These are phyloP conservation scores for Telmatochromis sp. DNA, from an alignment of 2,113 vertebrate genomes.

Conservation along the genomic window DNA sequence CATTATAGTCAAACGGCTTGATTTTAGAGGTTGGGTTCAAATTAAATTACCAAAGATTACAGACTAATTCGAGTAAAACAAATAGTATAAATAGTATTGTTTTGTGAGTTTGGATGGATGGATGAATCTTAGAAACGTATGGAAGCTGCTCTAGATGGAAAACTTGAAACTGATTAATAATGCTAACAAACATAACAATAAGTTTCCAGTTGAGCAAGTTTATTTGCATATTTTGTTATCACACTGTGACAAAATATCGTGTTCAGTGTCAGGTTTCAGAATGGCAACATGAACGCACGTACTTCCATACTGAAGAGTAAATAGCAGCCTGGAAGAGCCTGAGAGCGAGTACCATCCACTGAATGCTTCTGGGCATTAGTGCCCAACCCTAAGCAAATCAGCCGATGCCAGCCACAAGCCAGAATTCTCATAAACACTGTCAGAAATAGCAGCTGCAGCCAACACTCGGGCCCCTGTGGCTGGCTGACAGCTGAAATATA, in stretches of 20 bases:
- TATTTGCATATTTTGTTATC: not conserved
- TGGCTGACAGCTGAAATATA: not conserved
- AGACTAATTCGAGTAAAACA: not conserved
- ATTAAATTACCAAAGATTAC: not conserved
- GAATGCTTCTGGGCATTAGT: slow-evolving; percentile 31
- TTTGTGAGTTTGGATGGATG: not conserved
- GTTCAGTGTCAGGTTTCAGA: not conserved
- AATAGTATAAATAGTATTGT: not conserved
- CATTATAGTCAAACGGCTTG: not conserved
- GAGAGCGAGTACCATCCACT: not conserved
- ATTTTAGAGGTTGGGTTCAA: not conserved
- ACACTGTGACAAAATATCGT: not conserved
- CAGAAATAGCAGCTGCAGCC: slow-evolving; percentile 42
- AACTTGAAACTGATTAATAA: not conserved
- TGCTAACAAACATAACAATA: not conserved
- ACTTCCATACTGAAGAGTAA: not conserved
- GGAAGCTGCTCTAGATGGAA: not conserved
- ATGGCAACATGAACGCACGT: not conserved
- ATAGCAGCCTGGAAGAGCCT: not conserved
- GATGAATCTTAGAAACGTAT: not conserved
- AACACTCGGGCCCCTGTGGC: not conserved
- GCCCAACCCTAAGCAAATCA: slow-evolving; percentile 27
- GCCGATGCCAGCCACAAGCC: not conserved
- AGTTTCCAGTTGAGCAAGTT: not conserved
- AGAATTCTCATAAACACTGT: slow-evolving; percentile 36